Evolutionary conservation across 2,113 vertebrate species (phyloP).

Genomic region (Peromyscus maniculatus): DNA sequence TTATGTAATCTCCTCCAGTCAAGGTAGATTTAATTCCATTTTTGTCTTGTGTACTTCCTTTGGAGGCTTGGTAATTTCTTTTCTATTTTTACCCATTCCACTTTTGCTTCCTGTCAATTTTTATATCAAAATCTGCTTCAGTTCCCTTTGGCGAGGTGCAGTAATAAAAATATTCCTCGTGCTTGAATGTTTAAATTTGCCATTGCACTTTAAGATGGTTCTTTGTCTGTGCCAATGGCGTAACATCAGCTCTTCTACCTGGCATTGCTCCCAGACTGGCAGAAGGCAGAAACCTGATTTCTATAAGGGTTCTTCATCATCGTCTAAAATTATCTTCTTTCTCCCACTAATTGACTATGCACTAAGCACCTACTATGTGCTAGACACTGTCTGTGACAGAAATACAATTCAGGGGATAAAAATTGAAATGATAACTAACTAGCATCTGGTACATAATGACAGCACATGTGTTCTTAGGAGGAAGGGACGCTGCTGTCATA

Average conservation of each 20-base stretch:
- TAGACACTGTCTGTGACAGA: background rate
- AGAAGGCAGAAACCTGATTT: background rate
- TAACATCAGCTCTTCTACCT: background rate
- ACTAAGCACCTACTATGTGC: background rate
- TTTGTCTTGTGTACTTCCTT: conserved; percentile 75
- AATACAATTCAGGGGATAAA: background rate
- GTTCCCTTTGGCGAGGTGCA: conserved; percentile 76
- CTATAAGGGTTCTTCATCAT: background rate
- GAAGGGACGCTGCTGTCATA: background rate
- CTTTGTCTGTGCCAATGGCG: background rate
- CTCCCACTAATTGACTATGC: background rate
- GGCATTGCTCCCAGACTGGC: conserved; percentile 8
- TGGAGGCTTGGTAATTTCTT: conserved; percentile 75
- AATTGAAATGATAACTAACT: background rate
- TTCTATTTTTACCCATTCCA: conserved; percentile 80
- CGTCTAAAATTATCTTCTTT: background rate
- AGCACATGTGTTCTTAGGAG: background rate
- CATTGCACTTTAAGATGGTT: conserved; percentile 58
- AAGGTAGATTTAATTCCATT: conserved; percentile 70
- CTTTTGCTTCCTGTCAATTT: conserved; percentile 81
- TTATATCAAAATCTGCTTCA: conserved; percentile 76
- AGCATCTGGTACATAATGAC: background rate
- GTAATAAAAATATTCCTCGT: conserved; percentile 71
- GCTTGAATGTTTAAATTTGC: conserved; percentile 71
- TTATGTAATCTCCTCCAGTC: conserved; percentile 59